A percentile compares a stretch with the other conserved stretches of the same genome.
Evolutionary conservation across 2,797 vertebrate genomes (phyloP).

Genomic region (Glossophaga mutica): DNA sequence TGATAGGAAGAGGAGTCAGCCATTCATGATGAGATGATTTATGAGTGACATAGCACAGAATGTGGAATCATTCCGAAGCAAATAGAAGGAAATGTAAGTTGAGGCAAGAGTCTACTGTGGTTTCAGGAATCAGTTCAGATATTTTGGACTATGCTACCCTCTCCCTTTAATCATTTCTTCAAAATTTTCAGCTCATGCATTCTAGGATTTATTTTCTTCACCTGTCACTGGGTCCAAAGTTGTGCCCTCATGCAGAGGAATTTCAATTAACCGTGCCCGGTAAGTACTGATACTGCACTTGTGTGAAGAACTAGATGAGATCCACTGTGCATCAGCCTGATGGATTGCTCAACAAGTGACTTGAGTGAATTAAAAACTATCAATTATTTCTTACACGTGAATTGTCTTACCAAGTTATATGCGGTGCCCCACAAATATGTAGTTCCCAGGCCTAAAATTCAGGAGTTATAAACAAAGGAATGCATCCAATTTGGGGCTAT

Average conservation of each 20-base stretch:
- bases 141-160: not conserved
- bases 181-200: not conserved
- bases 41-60: not conserved
- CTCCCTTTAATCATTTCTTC: not conserved
- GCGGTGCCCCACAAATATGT: slow-evolving; percentile 69
- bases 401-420: slow-evolving; percentile 70
- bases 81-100: not conserved
- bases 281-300: not conserved
- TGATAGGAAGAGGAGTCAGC: not conserved
- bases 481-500: slow-evolving; percentile 59
- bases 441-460: slow-evolving; percentile 67
- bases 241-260: not conserved
- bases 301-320: not conserved
- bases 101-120: not conserved
- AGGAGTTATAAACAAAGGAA: slow-evolving; percentile 69
- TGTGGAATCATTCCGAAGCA: not conserved
- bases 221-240: not conserved
- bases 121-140: not conserved
- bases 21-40: not conserved
- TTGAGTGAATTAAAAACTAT: not conserved
- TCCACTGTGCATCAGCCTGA: not conserved
- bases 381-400: not conserved
- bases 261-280: not conserved
- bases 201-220: not conserved
- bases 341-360: not conserved